These are phyloP conservation scores for Cherax destructor DNA, from an alignment of 1,140 invertebrate genomes.

Conservation along the genomic window DNA sequence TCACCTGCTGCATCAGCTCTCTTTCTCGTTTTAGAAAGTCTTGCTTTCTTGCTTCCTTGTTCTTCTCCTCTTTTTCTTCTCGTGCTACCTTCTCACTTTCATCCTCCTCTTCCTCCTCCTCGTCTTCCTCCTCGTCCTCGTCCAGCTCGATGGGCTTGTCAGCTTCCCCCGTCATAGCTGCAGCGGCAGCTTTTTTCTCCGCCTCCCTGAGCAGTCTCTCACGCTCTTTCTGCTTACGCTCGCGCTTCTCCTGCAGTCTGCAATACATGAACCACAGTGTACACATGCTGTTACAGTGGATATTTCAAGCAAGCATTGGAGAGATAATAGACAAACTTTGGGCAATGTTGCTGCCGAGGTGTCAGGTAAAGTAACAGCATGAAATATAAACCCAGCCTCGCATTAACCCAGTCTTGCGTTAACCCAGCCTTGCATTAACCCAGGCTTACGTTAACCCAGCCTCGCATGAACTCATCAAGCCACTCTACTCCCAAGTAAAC, in stretches of 20 bases:
- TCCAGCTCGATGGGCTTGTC: conserved; percentile 23
- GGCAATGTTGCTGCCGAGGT: too few species aligned
- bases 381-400: too few species aligned
- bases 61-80: conserved; percentile 67
- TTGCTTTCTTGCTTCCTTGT: conserved; percentile 60
- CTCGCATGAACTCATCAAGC: too few species aligned
- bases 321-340: too few species aligned
- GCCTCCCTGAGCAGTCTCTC: conserved; percentile 72
- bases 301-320: too few species aligned
- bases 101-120: conserved; percentile 73
- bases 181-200: conserved; percentile 76
- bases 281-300: too few species aligned
- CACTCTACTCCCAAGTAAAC: too few species aligned
- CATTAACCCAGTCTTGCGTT: too few species aligned
- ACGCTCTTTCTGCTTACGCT: conserved; percentile 52
- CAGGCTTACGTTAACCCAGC: too few species aligned
- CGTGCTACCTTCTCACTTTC: conserved; percentile 72
- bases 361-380: too few species aligned
- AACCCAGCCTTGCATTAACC: too few species aligned
- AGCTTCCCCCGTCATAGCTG: conserved; percentile 65
- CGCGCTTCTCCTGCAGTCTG: conserved; percentile 77
- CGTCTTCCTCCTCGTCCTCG: conserved; percentile 76
- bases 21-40: conserved; percentile 75
- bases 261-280: too few species aligned
- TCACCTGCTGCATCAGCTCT: conserved; percentile 76